A percentile compares a stretch with the other conserved stretches of the same genome.
phyloP scores from a whole-genome alignment of 2,888 invertebrate species.

The Drosophila macrospina region DNA sequence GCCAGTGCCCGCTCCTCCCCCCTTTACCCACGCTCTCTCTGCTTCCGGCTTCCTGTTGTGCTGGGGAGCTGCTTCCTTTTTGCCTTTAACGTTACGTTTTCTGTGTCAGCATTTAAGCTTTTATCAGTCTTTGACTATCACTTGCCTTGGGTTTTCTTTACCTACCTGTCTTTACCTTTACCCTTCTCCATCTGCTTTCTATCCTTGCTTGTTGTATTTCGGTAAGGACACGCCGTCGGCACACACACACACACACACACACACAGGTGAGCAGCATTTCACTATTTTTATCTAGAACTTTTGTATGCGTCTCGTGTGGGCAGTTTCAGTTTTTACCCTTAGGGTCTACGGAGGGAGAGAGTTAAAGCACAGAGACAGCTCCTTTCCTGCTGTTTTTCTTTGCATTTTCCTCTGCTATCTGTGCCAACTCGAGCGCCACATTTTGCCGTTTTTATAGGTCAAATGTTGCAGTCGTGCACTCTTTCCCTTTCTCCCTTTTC shows the following conservation, averaged over 20 bases:
- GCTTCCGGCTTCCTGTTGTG: slow-evolving; percentile 16
- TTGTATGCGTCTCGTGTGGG: slow-evolving; percentile 55
- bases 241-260: no score
- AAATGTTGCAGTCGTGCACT: slow-evolving; percentile 44
- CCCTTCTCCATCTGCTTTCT: neutral
- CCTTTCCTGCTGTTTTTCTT: neutral
- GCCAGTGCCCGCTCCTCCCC: slow-evolving; percentile 6
- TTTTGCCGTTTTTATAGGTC: slow-evolving; percentile 61
- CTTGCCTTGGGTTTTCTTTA: slow-evolving; percentile 43
- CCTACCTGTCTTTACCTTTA: neutral
- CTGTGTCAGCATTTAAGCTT: slow-evolving; percentile 52
- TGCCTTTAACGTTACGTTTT: slow-evolving; percentile 23
- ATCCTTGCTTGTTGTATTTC: slow-evolving; percentile 46
- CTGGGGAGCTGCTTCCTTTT: slow-evolving; percentile 29
- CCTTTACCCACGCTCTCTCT: neutral
- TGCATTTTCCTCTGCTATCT: slow-evolving; percentile 24
- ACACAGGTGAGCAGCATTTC: slow-evolving; percentile 29
- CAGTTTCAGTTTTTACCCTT: slow-evolving; percentile 46
- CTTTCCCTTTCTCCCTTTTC: neutral
- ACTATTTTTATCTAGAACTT: slow-evolving; percentile 48
- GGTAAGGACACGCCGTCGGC: slow-evolving; percentile 67
- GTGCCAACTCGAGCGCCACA: slow-evolving; percentile 34
- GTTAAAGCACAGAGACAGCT: neutral
- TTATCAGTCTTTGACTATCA: slow-evolving; percentile 62
- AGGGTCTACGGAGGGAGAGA: neutral